A percentile compares a stretch with the other conserved stretches of the same genome.
These are phyloP conservation scores for Rhinoraja longicauda DNA, from an alignment of 2,797 vertebrate species.

Conservation along the genomic window DNA sequence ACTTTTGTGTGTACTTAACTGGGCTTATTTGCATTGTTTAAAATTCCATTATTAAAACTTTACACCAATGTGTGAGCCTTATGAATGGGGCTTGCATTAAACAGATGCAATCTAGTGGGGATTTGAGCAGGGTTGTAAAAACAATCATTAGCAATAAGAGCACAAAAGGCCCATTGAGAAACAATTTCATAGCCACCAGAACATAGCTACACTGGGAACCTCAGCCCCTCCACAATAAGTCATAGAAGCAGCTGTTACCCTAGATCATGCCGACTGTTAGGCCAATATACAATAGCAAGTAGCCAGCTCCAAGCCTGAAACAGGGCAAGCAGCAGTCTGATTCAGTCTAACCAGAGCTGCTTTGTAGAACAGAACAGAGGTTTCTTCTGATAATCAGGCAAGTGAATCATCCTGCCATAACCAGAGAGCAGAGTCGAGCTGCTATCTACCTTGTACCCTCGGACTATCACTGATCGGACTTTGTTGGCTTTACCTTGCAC, in stretches of 20 bases:
- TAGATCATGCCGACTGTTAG: background rate
- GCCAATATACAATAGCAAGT: background rate
- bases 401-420: too few relatives aligned
- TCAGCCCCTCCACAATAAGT: background rate
- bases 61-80: background rate
- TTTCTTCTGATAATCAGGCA: background rate
- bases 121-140: constrained; percentile 31
- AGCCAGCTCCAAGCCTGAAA: background rate
- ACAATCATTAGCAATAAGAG: background rate
- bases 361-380: too few relatives aligned
- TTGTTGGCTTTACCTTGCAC: too few relatives aligned
- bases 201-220: constrained; percentile 16
- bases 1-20: background rate
- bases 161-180: constrained; percentile 30
- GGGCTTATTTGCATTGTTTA: background rate
- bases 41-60: constrained; percentile 23
- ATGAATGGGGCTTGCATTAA: constrained; percentile 19
- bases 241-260: background rate
- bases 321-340: background rate
- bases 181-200: constrained; percentile 36
- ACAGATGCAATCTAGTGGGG: constrained; percentile 26
- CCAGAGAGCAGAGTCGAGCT: too few relatives aligned
- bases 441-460: too few relatives aligned
- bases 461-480: too few relatives aligned
- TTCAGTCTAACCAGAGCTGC: background rate